These are phyloP conservation scores for Paratrypauchen microcephalus DNA, from an alignment of 2,797 vertebrate species.

Conservation along the genomic window DNA sequence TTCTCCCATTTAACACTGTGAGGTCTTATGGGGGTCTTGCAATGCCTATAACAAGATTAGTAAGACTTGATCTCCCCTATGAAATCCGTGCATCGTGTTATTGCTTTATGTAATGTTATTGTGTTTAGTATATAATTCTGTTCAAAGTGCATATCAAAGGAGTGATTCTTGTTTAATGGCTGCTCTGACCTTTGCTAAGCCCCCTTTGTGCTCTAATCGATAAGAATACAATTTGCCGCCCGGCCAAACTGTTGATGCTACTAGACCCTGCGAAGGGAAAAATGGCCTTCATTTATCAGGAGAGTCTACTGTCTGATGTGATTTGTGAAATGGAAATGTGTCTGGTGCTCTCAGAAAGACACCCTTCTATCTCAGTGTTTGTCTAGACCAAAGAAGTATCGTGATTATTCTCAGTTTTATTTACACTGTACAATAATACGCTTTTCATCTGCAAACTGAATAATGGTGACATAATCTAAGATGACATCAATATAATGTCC, in stretches of 20 bases:
- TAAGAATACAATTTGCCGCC: constrained; percentile 62
- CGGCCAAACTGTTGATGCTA: constrained; percentile 45
- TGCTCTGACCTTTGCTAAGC: constrained; percentile 57
- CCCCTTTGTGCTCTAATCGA: constrained; percentile 57
- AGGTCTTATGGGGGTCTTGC: constrained; percentile 26
- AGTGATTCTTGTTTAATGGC: constrained; percentile 52
- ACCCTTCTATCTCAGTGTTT: constrained; percentile 6
- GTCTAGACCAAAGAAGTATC: constrained; percentile 8
- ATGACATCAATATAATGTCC: too few species aligned
- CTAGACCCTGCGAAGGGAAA: constrained; percentile 37
- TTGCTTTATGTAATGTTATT: constrained; percentile 31
- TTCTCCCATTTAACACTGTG: constrained; percentile 22
- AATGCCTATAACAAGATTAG: constrained; percentile 22
- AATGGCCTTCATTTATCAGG: constrained; percentile 42
- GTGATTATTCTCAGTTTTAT: neutral
- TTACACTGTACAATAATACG: neutral
- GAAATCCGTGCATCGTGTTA: constrained; percentile 4
- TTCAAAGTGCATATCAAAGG: constrained; percentile 46
- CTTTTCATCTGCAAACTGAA: neutral
- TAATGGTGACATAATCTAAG: too few species aligned
- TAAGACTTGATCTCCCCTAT: constrained; percentile 6
- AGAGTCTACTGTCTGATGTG: constrained; percentile 33
- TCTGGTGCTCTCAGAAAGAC: constrained; percentile 31
- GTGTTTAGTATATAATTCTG: constrained; percentile 28
- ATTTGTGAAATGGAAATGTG: constrained; percentile 35